Evolutionary conservation across 2,888 invertebrate genomes (phyloP).

Genomic region (Heliconius charithonia): DNA sequence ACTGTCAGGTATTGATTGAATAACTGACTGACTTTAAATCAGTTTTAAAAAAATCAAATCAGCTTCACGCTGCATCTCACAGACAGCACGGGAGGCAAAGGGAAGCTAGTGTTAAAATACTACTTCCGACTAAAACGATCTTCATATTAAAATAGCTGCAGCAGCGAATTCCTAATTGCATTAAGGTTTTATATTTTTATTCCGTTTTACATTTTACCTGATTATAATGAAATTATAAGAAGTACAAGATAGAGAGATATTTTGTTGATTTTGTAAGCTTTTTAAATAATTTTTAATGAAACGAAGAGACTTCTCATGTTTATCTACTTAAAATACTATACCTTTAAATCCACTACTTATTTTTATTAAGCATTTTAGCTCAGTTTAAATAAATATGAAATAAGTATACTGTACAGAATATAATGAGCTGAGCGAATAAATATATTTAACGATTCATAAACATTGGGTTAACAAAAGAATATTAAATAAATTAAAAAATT

Average conservation of each 20-base stretch:
- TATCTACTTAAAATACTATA: background rate
- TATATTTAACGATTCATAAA: background rate
- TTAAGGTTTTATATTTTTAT: conserved; percentile 33
- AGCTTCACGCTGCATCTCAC: too few relatives aligned
- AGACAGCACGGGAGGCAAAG: too few relatives aligned
- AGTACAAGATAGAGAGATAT: conserved; percentile 10
- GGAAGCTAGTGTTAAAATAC: too few relatives aligned
- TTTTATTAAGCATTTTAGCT: background rate
- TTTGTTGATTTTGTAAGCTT: conserved; percentile 19
- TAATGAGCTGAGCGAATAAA: background rate
- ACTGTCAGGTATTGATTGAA: too few relatives aligned
- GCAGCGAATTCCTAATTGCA: conserved; percentile 35
- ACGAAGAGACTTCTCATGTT: background rate
- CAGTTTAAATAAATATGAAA: background rate
- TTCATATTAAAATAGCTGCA: conserved; percentile 44
- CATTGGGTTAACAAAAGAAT: background rate
- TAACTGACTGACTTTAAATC: too few relatives aligned
- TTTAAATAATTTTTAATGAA: background rate
- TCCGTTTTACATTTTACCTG: conserved; percentile 26
- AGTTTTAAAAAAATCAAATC: too few relatives aligned
- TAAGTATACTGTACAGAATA: background rate
- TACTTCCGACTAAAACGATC: conserved; percentile 46
- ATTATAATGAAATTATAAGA: conserved; percentile 29
- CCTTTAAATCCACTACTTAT: background rate
- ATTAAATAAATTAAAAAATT: too few relatives aligned